Evolutionary conservation across 2,113 vertebrate species (phyloP).

Genomic region (Excalfactoria chinensis): DNA sequence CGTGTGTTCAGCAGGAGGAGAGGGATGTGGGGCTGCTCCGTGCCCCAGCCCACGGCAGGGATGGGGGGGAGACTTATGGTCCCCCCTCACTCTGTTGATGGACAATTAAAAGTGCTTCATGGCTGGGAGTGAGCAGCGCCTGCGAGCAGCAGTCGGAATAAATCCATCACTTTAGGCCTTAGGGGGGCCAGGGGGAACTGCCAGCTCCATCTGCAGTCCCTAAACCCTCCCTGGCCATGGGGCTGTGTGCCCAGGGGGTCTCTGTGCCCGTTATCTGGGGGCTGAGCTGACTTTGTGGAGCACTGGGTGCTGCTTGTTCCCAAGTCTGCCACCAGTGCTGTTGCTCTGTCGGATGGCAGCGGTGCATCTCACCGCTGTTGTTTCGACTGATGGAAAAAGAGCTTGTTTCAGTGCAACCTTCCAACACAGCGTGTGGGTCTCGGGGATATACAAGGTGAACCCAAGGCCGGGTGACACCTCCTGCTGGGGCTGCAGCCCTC

Average conservation of each 20-base stretch:
- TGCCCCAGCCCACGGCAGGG: too few species aligned
- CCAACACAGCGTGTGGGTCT: too few species aligned
- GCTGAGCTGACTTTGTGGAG: neutral
- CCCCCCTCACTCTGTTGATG: constrained; percentile 3
- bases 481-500: neutral
- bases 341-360: neutral
- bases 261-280: neutral
- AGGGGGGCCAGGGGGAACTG: neutral
- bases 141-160: neutral
- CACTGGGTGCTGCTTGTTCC: neutral
- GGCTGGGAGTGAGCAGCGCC: neutral
- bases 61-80: neutral
- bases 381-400: too few species aligned
- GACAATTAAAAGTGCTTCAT: neutral
- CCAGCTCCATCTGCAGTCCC: neutral
- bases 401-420: too few species aligned
- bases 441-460: neutral
- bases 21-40: too few species aligned
- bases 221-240: neutral
- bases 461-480: fast-evolving
- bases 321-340: neutral
- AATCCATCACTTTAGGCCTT: neutral
- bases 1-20: neutral
- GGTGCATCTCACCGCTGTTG: too few species aligned
- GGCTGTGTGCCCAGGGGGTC: neutral